Base-by-base conservation (phyloP, 2,113 vertebrate species). In the Leptodactylus fuscus region DNA sequence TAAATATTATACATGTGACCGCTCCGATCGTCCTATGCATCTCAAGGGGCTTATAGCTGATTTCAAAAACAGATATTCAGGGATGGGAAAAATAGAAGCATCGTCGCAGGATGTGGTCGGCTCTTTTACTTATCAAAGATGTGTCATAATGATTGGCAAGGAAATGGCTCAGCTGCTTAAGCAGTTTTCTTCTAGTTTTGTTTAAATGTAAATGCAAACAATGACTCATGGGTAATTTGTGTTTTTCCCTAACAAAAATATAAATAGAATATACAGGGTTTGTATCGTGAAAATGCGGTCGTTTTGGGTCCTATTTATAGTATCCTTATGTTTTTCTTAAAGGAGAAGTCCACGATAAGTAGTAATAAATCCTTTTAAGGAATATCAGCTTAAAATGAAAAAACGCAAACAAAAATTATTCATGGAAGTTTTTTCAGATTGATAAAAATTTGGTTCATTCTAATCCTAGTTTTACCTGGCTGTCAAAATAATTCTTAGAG, bases 31-130 rank as follows among this genome's bases (percentile, higher is more conserved):
- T 87, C 86, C 73, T 91, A 89, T 88, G 88, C 83, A 94, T 94
- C 94, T 93, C 69, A 62, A 91, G 91, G 92, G 87, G 90, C 88
- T 87, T 87, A 51, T 71, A 86, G 87, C 60, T 85, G 83, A 91
- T 91, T 91, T 91, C 89, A 93, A 92, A 94, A 90, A 92, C 92
- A 92, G 87, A 90, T 88, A 87, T 85, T 7, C 34, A 41, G 36
- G 27, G 88, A 90, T 91, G 92, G 89, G 87, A 91, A 91, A 91
- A 65, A 38, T 88, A 44, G 62, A 55, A 87, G 48, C 38, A 76
- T 48, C 38, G 27, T 84, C 27, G 18, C 71, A 84, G 82, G 82
- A 84, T 76, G 73, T 48, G 12, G 53, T 8, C 41, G 27, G 38
- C 20, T 84, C 27, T 34, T 15, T 49, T 11, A 65, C 34, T 77